Conservation (phyloP, 2,797 vertebrate species). For the Bradypodion ventrale region DNA sequence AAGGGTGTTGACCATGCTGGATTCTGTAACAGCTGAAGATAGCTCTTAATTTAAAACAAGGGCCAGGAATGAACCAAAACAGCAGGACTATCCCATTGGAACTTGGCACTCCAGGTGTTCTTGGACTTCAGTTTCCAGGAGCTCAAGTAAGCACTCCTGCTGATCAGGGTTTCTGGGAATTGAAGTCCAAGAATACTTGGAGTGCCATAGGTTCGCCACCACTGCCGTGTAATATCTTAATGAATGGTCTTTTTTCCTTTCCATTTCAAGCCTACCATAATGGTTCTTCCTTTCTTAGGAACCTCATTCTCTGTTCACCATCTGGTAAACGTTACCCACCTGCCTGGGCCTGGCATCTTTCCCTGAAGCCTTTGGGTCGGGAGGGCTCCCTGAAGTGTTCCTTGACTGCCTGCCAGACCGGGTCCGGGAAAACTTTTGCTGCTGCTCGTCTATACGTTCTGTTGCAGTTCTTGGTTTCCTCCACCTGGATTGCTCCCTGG, state of each 20-base stretch:
- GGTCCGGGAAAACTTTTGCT: background rate
- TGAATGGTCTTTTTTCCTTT: no score
- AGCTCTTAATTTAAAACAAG: background rate
- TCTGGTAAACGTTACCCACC: background rate
- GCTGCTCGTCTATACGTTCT: background rate
- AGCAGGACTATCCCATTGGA: background rate
- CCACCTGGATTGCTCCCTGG: background rate
- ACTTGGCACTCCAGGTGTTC: no score
- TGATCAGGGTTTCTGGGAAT: no score
- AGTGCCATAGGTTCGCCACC: no score
- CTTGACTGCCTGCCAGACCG: background rate
- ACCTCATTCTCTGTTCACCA: background rate
- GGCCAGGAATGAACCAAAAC: background rate
- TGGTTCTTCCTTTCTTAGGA: background rate
- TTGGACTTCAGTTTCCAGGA: no score
- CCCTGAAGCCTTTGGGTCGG: slow-evolving; percentile 21
- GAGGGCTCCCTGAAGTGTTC: background rate
- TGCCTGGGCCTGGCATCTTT: background rate
- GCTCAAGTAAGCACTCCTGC: no score
- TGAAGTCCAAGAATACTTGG: no score
- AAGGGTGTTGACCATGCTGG: no score
- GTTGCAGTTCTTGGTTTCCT: no score
- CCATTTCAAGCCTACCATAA: no score
- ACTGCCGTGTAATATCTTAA: no score
- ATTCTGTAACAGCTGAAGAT: no score